phyloP scores from a whole-genome alignment of 2,797 vertebrate genomes.

The Phalanger gymnotis region DNA sequence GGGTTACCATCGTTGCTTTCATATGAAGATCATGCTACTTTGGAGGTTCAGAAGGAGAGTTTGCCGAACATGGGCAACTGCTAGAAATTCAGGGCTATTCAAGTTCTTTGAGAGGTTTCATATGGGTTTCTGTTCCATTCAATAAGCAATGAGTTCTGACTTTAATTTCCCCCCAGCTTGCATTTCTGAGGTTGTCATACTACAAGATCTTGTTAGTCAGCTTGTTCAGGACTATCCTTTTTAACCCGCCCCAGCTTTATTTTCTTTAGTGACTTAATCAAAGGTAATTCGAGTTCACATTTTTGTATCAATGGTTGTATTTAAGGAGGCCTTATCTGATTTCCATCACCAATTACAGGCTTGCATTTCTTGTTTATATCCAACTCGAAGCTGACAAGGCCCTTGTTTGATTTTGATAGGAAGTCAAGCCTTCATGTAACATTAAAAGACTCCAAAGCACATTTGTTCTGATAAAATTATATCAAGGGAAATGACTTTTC shows the following conservation, averaged over 20 bases:
- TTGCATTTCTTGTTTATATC: slow-evolving; percentile 90
- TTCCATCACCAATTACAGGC: slow-evolving; percentile 87
- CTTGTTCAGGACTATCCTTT: slow-evolving; percentile 77
- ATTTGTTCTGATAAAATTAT: slow-evolving; percentile 88
- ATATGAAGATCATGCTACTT: not conserved
- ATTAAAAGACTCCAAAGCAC: slow-evolving; percentile 82
- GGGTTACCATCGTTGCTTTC: not conserved
- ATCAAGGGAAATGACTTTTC: slow-evolving; percentile 83
- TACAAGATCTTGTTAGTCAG: slow-evolving; percentile 64
- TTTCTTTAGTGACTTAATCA: slow-evolving; percentile 89
- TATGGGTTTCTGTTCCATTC: slow-evolving; percentile 58
- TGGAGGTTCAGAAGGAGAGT: not conserved
- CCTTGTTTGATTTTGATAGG: slow-evolving; percentile 86
- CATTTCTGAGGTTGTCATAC: slow-evolving; percentile 65
- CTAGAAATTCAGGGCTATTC: not conserved
- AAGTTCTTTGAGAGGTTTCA: not conserved
- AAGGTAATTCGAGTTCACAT: slow-evolving; percentile 88
- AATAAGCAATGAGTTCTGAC: slow-evolving; percentile 65
- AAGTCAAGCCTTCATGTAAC: slow-evolving; percentile 84
- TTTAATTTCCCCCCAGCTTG: slow-evolving; percentile 73
- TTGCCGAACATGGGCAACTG: not conserved
- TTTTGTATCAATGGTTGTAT: slow-evolving; percentile 88
- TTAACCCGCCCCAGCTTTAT: slow-evolving; percentile 81
- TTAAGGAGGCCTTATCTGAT: slow-evolving; percentile 88
- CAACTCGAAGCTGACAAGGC: slow-evolving; percentile 84